These are phyloP conservation scores for Cataglyphis cursor DNA, from an alignment of 2,888 invertebrate genomes.

Conservation along the genomic window DNA sequence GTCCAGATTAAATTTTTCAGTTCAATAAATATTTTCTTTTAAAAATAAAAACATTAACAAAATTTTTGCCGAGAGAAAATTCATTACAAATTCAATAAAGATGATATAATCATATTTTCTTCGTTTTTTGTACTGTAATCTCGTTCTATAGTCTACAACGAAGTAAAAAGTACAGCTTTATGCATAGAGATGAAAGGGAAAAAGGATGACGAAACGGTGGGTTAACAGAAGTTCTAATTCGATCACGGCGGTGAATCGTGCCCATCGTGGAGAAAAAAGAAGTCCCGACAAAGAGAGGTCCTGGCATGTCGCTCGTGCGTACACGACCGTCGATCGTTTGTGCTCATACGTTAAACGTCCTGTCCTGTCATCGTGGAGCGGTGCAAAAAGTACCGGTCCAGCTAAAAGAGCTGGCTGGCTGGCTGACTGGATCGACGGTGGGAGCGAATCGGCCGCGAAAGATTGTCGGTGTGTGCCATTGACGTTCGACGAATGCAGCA, in stretches of 20 bases:
- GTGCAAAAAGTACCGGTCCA: constrained; percentile 42
- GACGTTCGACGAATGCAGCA: constrained; percentile 44
- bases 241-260: constrained; percentile 48
- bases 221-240: constrained; percentile 51
- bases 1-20: neutral
- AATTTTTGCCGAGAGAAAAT: neutral
- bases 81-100: constrained; percentile 10
- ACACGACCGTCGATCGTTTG: constrained; percentile 39
- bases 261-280: constrained; percentile 47
- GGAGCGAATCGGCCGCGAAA: constrained; percentile 49
- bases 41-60: neutral
- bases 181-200: constrained; percentile 20
- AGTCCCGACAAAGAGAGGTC: constrained; percentile 50
- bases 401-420: constrained; percentile 28
- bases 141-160: constrained; percentile 1
- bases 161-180: constrained; percentile 30
- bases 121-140: constrained; percentile 12
- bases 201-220: constrained; percentile 41
- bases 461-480: constrained; percentile 61
- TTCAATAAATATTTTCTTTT: neutral
- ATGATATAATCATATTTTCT: constrained; percentile 1
- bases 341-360: constrained; percentile 54
- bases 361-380: constrained; percentile 46
- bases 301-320: constrained; percentile 42
- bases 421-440: constrained; percentile 29